Percentiles rank a stretch among this genome's conserved stretches.
phyloP scores from a whole-genome alignment of 2,113 vertebrate genomes.

The Sphyrna mokarran region DNA sequence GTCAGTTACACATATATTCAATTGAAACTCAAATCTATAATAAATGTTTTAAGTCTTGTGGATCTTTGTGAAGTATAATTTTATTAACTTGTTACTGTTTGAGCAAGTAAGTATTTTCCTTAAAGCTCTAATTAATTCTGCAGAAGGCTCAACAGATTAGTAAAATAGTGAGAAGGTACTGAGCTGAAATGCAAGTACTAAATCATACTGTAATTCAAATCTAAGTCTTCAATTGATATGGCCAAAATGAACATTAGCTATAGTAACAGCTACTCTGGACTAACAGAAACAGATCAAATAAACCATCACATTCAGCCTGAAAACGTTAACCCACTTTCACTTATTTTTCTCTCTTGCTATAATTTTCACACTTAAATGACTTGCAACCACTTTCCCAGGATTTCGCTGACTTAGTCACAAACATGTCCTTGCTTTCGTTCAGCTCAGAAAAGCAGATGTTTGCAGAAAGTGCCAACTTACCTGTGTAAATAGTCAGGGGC shows the following conservation, averaged over 20 bases:
- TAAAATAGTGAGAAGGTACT: background rate
- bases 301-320: background rate
- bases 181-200: background rate
- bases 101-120: background rate
- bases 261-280: background rate
- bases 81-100: background rate
- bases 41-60: background rate
- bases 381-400: background rate
- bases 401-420: background rate
- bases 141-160: background rate
- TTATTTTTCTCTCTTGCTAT: background rate
- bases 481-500: conserved; percentile 95
- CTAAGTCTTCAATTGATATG: background rate
- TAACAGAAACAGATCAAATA: background rate
- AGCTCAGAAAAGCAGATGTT: background rate
- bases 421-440: background rate
- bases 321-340: background rate
- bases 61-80: background rate
- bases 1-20: background rate
- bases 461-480: conserved; percentile 48
- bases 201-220: background rate
- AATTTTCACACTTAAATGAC: background rate
- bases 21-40: background rate
- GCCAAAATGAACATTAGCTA: background rate
- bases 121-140: background rate